Base-by-base conservation (phyloP, 2,888 invertebrate species). In the Mongoloraphidia duomilia region DNA sequence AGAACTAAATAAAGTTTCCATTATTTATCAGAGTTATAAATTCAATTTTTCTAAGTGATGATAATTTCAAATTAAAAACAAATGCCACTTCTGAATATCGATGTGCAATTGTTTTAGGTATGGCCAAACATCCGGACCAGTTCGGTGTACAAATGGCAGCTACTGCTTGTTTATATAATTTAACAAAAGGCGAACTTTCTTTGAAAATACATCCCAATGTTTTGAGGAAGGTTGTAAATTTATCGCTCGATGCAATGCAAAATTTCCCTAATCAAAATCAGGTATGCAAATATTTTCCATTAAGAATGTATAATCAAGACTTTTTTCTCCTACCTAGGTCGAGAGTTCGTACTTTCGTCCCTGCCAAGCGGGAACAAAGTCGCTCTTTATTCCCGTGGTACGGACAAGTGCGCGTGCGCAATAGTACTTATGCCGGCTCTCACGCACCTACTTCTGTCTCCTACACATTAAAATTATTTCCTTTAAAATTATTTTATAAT, bases 101-200 rank as follows among this genome's bases (percentile, higher is more conserved):
- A 26, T 6, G 6, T 6, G 26, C 26, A 26, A 26, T 26, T 26
- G 26, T 26, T 26, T 26, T 56, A 45, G 62, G 60, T n/a, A 73
- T 73, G 72, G 62, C 63, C 54, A 63, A 64, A 14, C 74, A 77
- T 62, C 68, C 71, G 6, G 65, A 67, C 42, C 70, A 71, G 55
- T 75, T 80, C 54, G 76, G 77, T 12, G 79, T 84, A 14, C 83
- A 83, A 65, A 79, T 84, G 75, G 82, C 83, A 11, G 82, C 80
- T 11, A 84, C 84, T 3, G 84, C 84, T 13, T 84, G 83, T 61
- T 69, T 84, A 14, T 84, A 84, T 61, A 84, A 83, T 65, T 70
- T 84, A 46, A 80, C 82, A 0, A 76, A 79, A 57, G 77, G 77
- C 14, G 79, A 79, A 56, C 62, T 80, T 9, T 77, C 79, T 0